Evolutionary conservation across 2,797 vertebrate species (phyloP).

Genomic region (Manis javanica): DNA sequence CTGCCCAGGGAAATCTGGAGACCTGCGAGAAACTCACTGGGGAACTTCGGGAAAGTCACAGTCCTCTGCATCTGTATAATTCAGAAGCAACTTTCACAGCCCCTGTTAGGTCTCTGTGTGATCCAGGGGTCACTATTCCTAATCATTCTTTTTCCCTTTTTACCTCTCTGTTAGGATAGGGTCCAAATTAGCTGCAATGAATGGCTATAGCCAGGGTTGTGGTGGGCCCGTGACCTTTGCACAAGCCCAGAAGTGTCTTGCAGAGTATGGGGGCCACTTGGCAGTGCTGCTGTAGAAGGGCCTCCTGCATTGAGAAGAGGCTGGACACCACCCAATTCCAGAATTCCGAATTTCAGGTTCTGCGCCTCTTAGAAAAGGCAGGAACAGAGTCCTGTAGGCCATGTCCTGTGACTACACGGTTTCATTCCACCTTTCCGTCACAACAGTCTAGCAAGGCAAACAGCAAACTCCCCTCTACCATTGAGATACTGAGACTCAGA

Average conservation of each 20-base stretch:
- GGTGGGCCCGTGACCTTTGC: neutral
- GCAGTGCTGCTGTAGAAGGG: neutral
- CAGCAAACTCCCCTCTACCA: neutral
- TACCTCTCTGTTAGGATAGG: neutral
- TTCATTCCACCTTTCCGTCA: neutral
- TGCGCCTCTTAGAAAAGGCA: neutral
- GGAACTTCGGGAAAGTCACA: neutral
- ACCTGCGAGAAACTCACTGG: neutral
- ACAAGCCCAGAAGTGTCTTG: neutral
- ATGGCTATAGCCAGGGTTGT: neutral
- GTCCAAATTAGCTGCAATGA: neutral
- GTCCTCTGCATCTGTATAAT: neutral
- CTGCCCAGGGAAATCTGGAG: neutral
- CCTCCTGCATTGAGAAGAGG: neutral
- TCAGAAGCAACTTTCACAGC: neutral
- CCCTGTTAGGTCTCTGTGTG: neutral
- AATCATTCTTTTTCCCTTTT: neutral
- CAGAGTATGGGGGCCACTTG: fast-evolving
- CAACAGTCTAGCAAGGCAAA: neutral
- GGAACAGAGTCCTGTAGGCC: neutral
- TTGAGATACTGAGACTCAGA: neutral
- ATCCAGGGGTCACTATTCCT: neutral
- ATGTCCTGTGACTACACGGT: neutral
- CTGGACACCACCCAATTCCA: neutral
- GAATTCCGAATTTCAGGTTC: neutral